A percentile compares a stretch with the other conserved stretches of the same genome.
phyloP scores from a whole-genome alignment of 2,888 invertebrate genomes.

The Shargacucullia verbasci region DNA sequence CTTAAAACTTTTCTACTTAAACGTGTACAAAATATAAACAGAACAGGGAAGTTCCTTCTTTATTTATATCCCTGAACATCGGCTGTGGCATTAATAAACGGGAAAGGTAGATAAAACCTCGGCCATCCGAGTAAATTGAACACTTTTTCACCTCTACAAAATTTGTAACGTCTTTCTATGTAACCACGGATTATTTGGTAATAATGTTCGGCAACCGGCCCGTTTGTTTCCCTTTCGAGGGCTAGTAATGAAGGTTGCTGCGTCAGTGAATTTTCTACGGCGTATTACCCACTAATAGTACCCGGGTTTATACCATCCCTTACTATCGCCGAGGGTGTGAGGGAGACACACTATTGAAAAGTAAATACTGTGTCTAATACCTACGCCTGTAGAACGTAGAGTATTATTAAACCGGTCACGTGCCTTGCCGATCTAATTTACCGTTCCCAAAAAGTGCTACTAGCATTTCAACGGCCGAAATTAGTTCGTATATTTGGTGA shows the following conservation, averaged over 20 bases:
- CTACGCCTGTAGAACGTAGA: constrained; percentile 61
- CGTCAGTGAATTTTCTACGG: constrained; percentile 65
- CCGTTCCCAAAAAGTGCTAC: constrained; percentile 78
- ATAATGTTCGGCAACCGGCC: constrained; percentile 64
- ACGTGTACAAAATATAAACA: constrained; percentile 11
- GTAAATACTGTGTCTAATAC: constrained; percentile 69
- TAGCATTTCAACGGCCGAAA: constrained; percentile 73
- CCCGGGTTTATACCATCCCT: constrained; percentile 42
- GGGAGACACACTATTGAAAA: constrained; percentile 56
- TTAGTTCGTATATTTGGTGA: constrained; percentile 69
- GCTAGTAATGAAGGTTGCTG: constrained; percentile 69
- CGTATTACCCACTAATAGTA: constrained; percentile 59
- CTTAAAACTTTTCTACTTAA: constrained; percentile 1
- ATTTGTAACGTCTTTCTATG: constrained; percentile 66
- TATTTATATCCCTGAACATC: constrained; percentile 41
- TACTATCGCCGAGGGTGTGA: constrained; percentile 39
- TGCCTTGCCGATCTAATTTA: constrained; percentile 78
- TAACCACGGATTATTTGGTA: constrained; percentile 67
- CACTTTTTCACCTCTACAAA: constrained; percentile 68
- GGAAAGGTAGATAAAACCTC: constrained; percentile 59
- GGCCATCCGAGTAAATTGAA: constrained; percentile 61
- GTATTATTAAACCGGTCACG: constrained; percentile 79
- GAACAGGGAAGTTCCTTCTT: not conserved
- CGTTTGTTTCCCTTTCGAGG: constrained; percentile 68
- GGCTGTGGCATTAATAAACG: constrained; percentile 42